These are phyloP conservation scores for Actinernus sp. DNA, from an alignment of 92 coral and sea anemone genomes.

Conservation along the genomic window DNA sequence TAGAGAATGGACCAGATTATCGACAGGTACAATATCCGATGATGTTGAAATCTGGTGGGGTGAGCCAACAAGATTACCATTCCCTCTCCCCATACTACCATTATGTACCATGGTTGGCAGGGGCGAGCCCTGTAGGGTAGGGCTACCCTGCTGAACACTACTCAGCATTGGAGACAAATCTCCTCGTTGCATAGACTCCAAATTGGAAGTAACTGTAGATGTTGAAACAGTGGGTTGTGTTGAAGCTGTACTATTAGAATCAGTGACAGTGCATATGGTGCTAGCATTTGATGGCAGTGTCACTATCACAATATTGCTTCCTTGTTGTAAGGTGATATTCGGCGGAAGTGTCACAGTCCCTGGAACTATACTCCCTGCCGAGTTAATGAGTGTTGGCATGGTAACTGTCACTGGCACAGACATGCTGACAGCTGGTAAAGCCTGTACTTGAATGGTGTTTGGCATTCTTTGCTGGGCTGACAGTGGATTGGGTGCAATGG, in stretches of 20 bases:
- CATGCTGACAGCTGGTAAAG: slow-evolving; percentile 63
- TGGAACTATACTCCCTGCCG: slow-evolving; percentile 69
- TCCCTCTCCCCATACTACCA: slow-evolving; percentile 62
- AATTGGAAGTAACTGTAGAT: slow-evolving; percentile 61
- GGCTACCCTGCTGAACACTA: slow-evolving; percentile 77
- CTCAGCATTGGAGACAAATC: slow-evolving; percentile 68
- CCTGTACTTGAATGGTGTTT: slow-evolving; percentile 76
- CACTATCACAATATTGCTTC: slow-evolving; percentile 81
- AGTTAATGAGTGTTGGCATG: slow-evolving; percentile 67
- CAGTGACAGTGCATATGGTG: slow-evolving; percentile 70
- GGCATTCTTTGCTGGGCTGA: slow-evolving; percentile 74
- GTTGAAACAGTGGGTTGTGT: slow-evolving; percentile 56
- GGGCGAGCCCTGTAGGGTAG: slow-evolving; percentile 77
- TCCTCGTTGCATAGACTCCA: slow-evolving; percentile 46
- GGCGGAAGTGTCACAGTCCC: slow-evolving; percentile 71
- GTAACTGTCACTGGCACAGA: slow-evolving; percentile 45
- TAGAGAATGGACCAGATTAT: slow-evolving; percentile 27
- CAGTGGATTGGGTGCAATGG: slow-evolving; percentile 83
- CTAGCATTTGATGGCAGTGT: slow-evolving; percentile 86
- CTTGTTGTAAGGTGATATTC: slow-evolving; percentile 66
- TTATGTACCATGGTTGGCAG: slow-evolving; percentile 91
- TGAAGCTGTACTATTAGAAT: slow-evolving; percentile 61
- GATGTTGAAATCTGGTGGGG: slow-evolving; percentile 51
- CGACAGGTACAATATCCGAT: slow-evolving; percentile 17
- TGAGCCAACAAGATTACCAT: slow-evolving; percentile 57